These are phyloP conservation scores for Platygyra sinensis DNA, from an alignment of 64 coral and sea anemone genomes.

Conservation along the genomic window DNA sequence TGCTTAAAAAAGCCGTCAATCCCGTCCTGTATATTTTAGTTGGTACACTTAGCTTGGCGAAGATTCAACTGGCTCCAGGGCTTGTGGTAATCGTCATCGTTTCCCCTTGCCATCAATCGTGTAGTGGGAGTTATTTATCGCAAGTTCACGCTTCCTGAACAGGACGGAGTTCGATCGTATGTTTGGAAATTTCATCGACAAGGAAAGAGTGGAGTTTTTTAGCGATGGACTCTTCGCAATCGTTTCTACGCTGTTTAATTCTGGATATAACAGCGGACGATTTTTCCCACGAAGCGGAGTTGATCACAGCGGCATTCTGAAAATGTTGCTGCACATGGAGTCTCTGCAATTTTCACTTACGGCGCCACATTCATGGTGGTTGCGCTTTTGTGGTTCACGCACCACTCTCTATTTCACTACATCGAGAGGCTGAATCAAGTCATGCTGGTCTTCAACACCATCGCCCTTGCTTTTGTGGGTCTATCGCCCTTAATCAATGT, in stretches of 20 bases:
- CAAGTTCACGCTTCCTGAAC: slow-evolving; percentile 57
- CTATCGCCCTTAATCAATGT: slow-evolving; percentile 75
- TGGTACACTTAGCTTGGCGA: slow-evolving; percentile 72
- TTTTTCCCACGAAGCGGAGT: slow-evolving; percentile 84
- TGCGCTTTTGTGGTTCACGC: slow-evolving; percentile 90
- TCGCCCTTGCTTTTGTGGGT: slow-evolving; percentile 90
- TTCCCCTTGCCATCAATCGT: slow-evolving; percentile 82
- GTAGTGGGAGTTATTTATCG: slow-evolving; percentile 63
- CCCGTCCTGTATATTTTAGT: slow-evolving; percentile 80
- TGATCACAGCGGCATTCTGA: slow-evolving; percentile 45
- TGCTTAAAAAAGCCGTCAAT: slow-evolving; percentile 82
- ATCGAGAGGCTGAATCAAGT: slow-evolving; percentile 92
- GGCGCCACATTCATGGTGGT: no score
- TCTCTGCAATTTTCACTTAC: slow-evolving; percentile 82
- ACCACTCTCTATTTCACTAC: slow-evolving; percentile 92
- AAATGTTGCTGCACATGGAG: slow-evolving; percentile 85
- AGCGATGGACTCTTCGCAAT: slow-evolving; percentile 98
- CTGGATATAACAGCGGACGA: slow-evolving; percentile 85
- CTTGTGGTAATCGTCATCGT: slow-evolving; percentile 72
- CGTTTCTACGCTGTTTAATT: slow-evolving; percentile 84
- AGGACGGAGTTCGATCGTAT: slow-evolving; percentile 78
- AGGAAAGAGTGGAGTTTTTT: slow-evolving; percentile 92
- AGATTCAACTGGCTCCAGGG: slow-evolving; percentile 68
- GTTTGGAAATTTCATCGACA: slow-evolving; percentile 93
- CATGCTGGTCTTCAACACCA: slow-evolving; percentile 89